phyloP scores from a whole-genome alignment of 2,113 vertebrate species.

The Malurus melanocephalus region DNA sequence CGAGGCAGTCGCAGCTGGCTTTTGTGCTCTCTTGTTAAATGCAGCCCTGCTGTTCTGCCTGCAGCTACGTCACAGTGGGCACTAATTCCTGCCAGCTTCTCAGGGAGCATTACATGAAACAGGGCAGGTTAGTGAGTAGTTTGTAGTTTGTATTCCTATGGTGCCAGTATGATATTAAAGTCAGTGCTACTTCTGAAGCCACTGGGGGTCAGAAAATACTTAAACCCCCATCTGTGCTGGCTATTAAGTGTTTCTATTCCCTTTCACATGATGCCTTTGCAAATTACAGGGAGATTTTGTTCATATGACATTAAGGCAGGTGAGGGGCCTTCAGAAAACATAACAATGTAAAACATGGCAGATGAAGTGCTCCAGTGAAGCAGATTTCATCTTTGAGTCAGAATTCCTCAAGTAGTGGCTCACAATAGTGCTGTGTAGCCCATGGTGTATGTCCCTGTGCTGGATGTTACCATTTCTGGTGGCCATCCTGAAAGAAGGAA shows the following conservation, averaged over 20 bases:
- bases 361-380: neutral
- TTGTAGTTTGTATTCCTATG: neutral
- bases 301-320: neutral
- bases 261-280: neutral
- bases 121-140: neutral
- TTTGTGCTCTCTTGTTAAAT: constrained; percentile 1
- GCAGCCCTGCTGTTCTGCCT: neutral
- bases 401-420: neutral
- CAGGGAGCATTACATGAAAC: neutral
- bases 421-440: neutral
- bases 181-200: neutral
- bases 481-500: neutral
- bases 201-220: neutral
- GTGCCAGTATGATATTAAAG: neutral
- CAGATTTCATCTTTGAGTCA: neutral
- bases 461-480: neutral
- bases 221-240: neutral
- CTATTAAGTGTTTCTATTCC: neutral
- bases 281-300: neutral
- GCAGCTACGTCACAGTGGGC: neutral
- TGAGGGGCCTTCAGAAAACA: neutral
- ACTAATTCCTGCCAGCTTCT: constrained; percentile 17
- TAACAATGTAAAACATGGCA: neutral
- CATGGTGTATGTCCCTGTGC: neutral
- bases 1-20: neutral